These are phyloP conservation scores for Caenorhabditis angaria DNA, from an alignment of 2,888 invertebrate genomes.

Conservation along the genomic window DNA sequence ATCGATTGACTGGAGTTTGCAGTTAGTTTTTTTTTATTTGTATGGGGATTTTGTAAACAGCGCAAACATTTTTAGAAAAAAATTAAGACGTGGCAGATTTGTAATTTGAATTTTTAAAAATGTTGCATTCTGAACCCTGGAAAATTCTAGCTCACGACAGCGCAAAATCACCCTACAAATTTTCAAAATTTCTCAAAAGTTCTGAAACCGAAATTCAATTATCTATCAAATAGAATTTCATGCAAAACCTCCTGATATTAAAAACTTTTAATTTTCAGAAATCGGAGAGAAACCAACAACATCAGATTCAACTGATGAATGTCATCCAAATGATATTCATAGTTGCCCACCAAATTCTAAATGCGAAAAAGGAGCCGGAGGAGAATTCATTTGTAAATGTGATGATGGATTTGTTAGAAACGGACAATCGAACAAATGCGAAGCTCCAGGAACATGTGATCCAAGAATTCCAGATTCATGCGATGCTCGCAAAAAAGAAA, in stretches of 20 bases:
- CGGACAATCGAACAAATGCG: conserved; percentile 57
- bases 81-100: no score
- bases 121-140: no score
- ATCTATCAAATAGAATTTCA: conserved; percentile 4
- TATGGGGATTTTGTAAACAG: no score
- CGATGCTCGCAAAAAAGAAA: conserved; percentile 59
- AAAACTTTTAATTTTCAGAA: conserved; percentile 22
- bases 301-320: conserved; percentile 45
- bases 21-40: conserved; percentile 48
- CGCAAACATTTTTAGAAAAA: no score
- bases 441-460: conserved; percentile 64
- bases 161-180: no score
- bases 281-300: conserved; percentile 39
- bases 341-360: conserved; percentile 49
- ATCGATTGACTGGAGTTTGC: conserved; percentile 57
- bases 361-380: conserved; percentile 52
- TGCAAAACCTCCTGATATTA: background rate
- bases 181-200: no score
- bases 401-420: conserved; percentile 56
- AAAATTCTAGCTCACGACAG: no score
- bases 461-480: conserved; percentile 60
- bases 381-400: conserved; percentile 59
- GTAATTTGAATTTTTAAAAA: no score
- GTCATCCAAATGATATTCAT: conserved; percentile 40
- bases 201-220: no score